Evolutionary conservation across 2,888 invertebrate genomes (phyloP), one percentile per base, ranked within the genome.

Genomic region (Ormyrus thymus): DNA sequence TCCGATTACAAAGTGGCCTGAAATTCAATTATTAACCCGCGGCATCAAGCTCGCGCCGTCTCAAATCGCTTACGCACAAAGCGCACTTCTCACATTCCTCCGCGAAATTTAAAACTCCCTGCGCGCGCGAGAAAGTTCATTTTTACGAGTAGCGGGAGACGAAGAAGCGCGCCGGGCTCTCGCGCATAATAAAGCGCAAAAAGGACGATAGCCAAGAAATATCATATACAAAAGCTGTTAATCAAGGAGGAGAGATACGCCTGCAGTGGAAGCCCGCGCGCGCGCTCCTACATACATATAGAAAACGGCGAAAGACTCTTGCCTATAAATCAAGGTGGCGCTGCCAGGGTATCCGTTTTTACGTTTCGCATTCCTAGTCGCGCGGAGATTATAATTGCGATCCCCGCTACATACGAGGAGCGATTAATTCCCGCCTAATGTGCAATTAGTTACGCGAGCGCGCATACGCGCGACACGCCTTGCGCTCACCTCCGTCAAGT

Each of bases 351-450:
- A 76, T 76, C 69, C 69, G 59, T 71, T 77, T 77, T 77, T 78
- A 66, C 68, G 59, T 68, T 72, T 66, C 77, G 66, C 72, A 71
- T 76, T 76, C 76, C 72, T 68, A 71, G 75, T 75, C 66, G 69
- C 15, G 59, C 11, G 10, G 55, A 78, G 76, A 76, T 79, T 76
- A 76, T 79, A 79, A 79, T 79, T 79, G 72, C 76, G 75, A 76
- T 56, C 43, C 61, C 15, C 59, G 43, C 59, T 64, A 48, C 43
- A 62, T 50, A 15, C 59, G 62, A 50, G 64, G 64, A 65, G 48
- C 80, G 77, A 80, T 80, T 80, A 80, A 80, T 80, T 80, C 77
- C 73, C 76, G 77, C 64, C 80, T 80, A 76, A 77, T 80, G 80
- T 77, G 76, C 77, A 80, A 80, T 80, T 77, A 80, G 77, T 80